Evolutionary conservation across 2,797 vertebrate species (phyloP), one percentile per base, ranked within the genome.

Genomic region (Pangasius krempfi): DNA sequence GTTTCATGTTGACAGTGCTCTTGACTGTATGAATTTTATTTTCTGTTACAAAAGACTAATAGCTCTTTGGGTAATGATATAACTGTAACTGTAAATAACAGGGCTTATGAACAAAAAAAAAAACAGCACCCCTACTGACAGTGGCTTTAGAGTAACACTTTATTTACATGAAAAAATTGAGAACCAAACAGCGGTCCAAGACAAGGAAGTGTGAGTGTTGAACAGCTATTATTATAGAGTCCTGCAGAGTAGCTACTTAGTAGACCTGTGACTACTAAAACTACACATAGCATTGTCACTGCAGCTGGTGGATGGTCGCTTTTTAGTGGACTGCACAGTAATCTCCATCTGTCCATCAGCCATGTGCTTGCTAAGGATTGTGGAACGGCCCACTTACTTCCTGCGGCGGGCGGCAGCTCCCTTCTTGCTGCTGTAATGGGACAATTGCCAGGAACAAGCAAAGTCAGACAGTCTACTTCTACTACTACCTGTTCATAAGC

Each of bases 371-470:
- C 33, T 78, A 56, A 88, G 87, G 84, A 22, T 76, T 68, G 40
- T 80, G 82, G 88, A 87, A 44, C 76, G 5, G 73, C 68, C 80
- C 58, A 56, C 72, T 96, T 96, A 99, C 96, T 99, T 99, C 96
- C 99, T 98, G 96, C 99, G 98, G 90, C 99, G 98, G 0, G 97
- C 94, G 1, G 96, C 97, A 6, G 96, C 96, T 93, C 97, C 97
- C 95, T 99, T 99, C 97, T 99, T 99, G 98, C 98, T 99, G 95
- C 98, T 98, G 92, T 93, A 97, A 92, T 88, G 84, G 5, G 94
- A 92, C 93, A 94, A 87, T 70, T 78, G 90, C 81, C 88, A 82
- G 89, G 81, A 82, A 89, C 86, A 90, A 88, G 25, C 70, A 86
- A 85, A 64, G 91, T 91, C 37, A 93, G 90, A 93, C 30, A 70